phyloP scores from a whole-genome alignment of 2,113 vertebrate genomes.

The Psittacula cyanocephala region DNA sequence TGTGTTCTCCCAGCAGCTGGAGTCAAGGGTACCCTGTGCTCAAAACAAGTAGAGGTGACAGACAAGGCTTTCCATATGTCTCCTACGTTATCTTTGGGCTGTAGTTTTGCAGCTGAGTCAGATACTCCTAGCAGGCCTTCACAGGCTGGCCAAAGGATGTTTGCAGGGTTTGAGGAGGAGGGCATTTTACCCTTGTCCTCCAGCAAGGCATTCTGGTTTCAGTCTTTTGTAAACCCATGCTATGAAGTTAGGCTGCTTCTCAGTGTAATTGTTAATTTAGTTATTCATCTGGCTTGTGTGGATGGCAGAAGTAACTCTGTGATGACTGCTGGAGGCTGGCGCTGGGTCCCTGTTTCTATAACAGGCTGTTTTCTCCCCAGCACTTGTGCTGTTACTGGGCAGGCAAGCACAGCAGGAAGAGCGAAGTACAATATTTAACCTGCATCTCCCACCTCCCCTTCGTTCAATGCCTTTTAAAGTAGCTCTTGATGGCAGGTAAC shows the following conservation, averaged over 20 bases:
- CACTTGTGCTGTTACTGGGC: neutral
- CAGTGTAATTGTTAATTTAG: neutral
- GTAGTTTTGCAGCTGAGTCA: neutral
- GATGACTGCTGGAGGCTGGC: fast-evolving
- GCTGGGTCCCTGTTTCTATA: neutral
- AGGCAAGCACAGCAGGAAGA: neutral
- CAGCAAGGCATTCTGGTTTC: neutral
- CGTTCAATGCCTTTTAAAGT: neutral
- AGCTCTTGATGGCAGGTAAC: neutral
- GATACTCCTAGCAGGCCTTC: neutral
- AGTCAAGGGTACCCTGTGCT: neutral
- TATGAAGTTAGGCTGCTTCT: neutral
- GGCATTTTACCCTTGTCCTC: neutral
- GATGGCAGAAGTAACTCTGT: neutral
- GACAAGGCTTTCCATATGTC: neutral
- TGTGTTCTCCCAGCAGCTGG: neutral
- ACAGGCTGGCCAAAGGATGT: neutral
- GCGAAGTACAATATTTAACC: neutral
- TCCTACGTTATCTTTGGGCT: neutral
- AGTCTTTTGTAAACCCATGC: neutral
- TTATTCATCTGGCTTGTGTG: neutral
- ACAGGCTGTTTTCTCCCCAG: fast-evolving
- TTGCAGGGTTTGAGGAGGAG: neutral
- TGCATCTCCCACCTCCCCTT: neutral
- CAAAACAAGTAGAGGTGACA: neutral